Conservation (phyloP, 2,888 invertebrate species). For the Trileptium ribeirensis region DNA sequence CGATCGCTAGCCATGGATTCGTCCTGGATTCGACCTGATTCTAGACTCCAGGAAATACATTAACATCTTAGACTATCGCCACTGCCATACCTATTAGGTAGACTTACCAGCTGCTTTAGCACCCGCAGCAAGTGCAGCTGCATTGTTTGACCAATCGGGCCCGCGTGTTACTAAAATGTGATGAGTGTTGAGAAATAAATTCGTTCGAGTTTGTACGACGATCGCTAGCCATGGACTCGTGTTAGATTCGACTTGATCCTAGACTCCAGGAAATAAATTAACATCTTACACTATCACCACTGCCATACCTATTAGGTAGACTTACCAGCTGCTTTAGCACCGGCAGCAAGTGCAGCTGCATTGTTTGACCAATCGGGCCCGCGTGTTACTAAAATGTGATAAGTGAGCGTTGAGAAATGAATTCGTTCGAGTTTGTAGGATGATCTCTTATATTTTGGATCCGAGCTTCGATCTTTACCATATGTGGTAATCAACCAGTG, state of each 20-base stretch:
- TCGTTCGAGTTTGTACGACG: slow-evolving; percentile 50
- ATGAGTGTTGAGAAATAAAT: slow-evolving; percentile 56
- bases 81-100: too few relatives aligned
- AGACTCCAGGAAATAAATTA: too few relatives aligned
- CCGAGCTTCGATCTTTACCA: slow-evolving; percentile 48
- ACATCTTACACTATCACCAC: too few relatives aligned
- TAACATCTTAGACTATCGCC: too few relatives aligned
- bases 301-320: too few relatives aligned
- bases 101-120: slow-evolving; percentile 51
- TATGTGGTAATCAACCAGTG: slow-evolving; percentile 53
- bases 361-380: slow-evolving; percentile 54
- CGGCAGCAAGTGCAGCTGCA: slow-evolving; percentile 54
- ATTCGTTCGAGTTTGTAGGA: slow-evolving; percentile 52
- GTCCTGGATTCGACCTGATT: too few relatives aligned
- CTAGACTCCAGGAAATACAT: too few relatives aligned
- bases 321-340: slow-evolving; percentile 53
- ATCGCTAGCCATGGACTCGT: too few relatives aligned
- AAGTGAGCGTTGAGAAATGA: slow-evolving; percentile 56
- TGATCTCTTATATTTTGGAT: slow-evolving; percentile 39
- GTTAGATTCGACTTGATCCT: too few relatives aligned
- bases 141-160: slow-evolving; percentile 53
- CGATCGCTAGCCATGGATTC: too few relatives aligned
- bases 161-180: slow-evolving; percentile 53
- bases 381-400: slow-evolving; percentile 53
- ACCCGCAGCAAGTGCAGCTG: slow-evolving; percentile 54